Percentiles rank a stretch among this genome's conserved stretches.
These are phyloP conservation scores for Heteronetta atricapilla DNA, from an alignment of 2,113 vertebrate species.

Conservation along the genomic window DNA sequence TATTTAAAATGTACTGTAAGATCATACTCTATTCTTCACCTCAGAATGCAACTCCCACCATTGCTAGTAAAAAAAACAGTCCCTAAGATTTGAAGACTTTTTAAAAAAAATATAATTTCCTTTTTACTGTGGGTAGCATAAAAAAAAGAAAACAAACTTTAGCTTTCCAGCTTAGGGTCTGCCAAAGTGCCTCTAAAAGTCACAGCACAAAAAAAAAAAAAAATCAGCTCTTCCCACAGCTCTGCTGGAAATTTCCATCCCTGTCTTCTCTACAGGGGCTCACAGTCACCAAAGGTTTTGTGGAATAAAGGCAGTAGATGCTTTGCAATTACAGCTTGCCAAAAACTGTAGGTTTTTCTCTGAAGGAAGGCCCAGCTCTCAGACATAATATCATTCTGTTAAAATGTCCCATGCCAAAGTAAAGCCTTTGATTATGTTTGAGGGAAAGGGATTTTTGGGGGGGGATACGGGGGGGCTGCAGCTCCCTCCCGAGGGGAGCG, in stretches of 20 bases:
- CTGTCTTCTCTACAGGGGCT: background rate
- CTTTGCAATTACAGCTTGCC: background rate
- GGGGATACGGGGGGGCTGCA: too few relatives aligned
- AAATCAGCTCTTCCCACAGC: background rate
- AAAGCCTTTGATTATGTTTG: background rate
- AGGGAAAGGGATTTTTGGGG: background rate
- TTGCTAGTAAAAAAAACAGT: background rate
- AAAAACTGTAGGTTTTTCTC: background rate
- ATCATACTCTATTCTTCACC: slow-evolving; percentile 8
- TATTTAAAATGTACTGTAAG: slow-evolving; percentile 14
- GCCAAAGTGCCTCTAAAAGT: slow-evolving; percentile 7
- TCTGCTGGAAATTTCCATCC: slow-evolving; percentile 27
- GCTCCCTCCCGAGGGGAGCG: too few relatives aligned
- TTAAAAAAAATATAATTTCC: background rate
- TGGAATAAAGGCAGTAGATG: background rate
- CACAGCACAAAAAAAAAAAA: background rate
- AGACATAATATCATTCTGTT: background rate
- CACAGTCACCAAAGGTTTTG: background rate
- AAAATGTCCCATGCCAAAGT: background rate
- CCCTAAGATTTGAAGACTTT: background rate
- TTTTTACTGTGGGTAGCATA: background rate
- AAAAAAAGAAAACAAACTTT: slow-evolving; percentile 7
- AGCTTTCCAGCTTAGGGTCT: background rate
- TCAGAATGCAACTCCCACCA: background rate
- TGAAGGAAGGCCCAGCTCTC: background rate